Evolutionary conservation across 2,797 vertebrate species (phyloP).

Genomic region (Molossus molossus): DNA sequence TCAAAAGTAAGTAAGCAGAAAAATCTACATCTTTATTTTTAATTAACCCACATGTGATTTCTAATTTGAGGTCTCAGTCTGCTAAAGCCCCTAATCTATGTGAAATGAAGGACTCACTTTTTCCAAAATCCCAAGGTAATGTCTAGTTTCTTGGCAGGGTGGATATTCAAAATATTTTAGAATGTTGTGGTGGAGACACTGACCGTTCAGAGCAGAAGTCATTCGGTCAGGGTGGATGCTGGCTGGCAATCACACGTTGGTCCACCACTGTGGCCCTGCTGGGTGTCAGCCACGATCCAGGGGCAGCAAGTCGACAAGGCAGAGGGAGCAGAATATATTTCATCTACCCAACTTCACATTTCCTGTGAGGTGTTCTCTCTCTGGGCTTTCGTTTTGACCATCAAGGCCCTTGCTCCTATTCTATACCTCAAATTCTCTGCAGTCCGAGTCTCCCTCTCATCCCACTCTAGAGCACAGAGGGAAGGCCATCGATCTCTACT

Average conservation of each 20-base stretch:
- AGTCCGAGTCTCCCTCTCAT: neutral
- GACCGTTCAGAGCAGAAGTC: neutral
- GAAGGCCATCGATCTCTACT: neutral
- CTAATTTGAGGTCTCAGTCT: neutral
- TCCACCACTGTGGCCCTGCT: neutral
- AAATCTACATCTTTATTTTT: neutral
- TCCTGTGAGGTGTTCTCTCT: neutral
- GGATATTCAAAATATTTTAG: neutral
- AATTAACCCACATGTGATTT: neutral
- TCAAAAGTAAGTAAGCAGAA: neutral
- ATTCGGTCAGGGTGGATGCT: neutral
- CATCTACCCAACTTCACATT: no score
- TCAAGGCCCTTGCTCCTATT: neutral
- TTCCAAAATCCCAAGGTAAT: neutral
- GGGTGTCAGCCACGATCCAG: neutral
- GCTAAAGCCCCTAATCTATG: neutral
- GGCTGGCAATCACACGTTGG: no score
- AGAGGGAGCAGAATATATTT: neutral
- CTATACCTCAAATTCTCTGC: neutral
- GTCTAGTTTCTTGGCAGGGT: neutral
- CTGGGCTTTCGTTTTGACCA: neutral
- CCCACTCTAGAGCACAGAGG: neutral
- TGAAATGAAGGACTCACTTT: neutral
- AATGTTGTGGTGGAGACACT: neutral
- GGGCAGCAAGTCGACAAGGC: fast-evolving